A percentile compares a stretch with the other conserved stretches of the same genome.
These are phyloP conservation scores for Megaceryle maxima DNA, from an alignment of 2,113 vertebrate species.

Conservation along the genomic window DNA sequence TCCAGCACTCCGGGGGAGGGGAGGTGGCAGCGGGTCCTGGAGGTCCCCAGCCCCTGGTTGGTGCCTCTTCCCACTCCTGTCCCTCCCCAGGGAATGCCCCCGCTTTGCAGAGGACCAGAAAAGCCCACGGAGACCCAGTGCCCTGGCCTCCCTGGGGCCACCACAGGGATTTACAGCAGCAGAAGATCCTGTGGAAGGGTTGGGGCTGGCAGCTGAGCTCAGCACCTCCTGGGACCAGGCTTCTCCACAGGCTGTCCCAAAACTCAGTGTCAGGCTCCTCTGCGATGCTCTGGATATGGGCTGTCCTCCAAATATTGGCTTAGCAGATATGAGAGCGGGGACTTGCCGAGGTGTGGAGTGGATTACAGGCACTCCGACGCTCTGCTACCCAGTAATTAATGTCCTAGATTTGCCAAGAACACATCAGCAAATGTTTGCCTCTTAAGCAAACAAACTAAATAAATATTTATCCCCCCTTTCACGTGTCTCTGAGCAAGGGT, in stretches of 20 bases:
- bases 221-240: not conserved
- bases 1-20: accelerated
- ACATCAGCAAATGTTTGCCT: not conserved
- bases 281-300: accelerated
- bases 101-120: not conserved
- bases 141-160: accelerated
- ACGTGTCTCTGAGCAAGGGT: accelerated
- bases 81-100: not conserved
- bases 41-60: not conserved
- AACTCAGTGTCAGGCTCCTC: not conserved
- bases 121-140: not conserved
- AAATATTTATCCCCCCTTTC: not conserved
- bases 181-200: accelerated
- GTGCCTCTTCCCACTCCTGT: not conserved
- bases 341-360: not conserved
- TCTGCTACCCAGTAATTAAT: not conserved
- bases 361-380: not conserved
- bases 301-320: not conserved
- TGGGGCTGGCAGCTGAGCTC: not conserved
- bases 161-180: not conserved
- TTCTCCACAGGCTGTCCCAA: not conserved
- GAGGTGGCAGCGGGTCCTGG: not conserved
- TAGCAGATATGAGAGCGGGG: not conserved
- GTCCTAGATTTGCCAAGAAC: not conserved
- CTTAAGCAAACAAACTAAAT: not conserved